A percentile compares a stretch with the other conserved stretches of the same genome.
Evolutionary conservation across 2,113 vertebrate species (phyloP).

Genomic region (Plectropomus leopardus): DNA sequence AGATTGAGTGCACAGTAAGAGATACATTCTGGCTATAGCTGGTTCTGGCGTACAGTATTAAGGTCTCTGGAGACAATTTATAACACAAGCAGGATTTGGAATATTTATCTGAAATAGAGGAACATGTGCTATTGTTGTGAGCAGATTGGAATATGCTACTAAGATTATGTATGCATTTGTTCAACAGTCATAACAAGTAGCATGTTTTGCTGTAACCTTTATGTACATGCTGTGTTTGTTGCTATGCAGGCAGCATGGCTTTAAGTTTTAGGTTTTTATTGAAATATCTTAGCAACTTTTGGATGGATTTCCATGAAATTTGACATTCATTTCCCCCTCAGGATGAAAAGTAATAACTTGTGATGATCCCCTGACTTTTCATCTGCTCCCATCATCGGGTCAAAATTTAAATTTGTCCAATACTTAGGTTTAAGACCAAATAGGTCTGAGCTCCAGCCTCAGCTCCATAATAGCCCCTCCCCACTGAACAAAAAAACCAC

Average conservation of each 20-base stretch:
- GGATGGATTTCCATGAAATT: neutral
- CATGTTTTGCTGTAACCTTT: constrained; percentile 7
- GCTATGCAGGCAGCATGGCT: no score
- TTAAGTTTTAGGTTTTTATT: no score
- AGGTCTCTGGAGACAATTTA: constrained; percentile 45
- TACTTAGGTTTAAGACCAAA: neutral
- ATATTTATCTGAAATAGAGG: constrained; percentile 41
- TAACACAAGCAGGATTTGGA: constrained; percentile 37
- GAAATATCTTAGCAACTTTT: neutral
- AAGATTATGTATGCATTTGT: constrained; percentile 20
- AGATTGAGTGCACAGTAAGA: constrained; percentile 5
- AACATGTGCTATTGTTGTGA: constrained; percentile 32
- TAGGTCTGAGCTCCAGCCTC: neutral
- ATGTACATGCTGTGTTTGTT: no score
- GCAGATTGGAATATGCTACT: constrained; percentile 3
- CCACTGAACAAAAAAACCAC: no score
- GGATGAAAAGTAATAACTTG: neutral
- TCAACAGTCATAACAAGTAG: constrained; percentile 21
- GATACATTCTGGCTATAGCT: constrained; percentile 21
- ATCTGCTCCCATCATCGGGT: neutral
- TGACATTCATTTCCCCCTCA: neutral
- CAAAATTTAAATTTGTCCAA: neutral
- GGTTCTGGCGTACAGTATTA: constrained; percentile 23
- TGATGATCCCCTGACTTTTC: no score
- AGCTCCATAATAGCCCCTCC: neutral